These are phyloP conservation scores for Emydura subglobosa DNA, from an alignment of 2,113 vertebrate species.

Conservation along the genomic window DNA sequence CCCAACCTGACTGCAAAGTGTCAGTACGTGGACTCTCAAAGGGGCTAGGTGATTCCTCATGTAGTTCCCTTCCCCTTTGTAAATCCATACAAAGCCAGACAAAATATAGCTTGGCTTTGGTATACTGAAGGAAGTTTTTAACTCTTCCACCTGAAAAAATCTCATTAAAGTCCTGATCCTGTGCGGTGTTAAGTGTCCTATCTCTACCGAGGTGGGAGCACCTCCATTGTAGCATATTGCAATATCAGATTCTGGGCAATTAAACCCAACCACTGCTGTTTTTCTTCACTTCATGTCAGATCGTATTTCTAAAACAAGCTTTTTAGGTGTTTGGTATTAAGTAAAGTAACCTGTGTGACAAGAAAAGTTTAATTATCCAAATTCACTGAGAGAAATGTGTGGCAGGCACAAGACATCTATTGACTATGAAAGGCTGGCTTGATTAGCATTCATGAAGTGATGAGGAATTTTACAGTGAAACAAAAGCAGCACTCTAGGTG, in stretches of 20 bases:
- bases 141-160: not conserved
- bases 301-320: not conserved
- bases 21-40: not conserved
- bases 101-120: not conserved
- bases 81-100: not conserved
- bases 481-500: not conserved
- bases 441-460: not conserved
- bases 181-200: not conserved
- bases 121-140: not conserved
- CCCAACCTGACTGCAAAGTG: not conserved
- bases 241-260: not conserved
- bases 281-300: not conserved
- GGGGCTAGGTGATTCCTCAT: not conserved
- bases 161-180: not conserved
- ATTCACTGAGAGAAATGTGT: not conserved
- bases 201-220: not conserved
- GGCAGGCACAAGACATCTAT: not conserved
- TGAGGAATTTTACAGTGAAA: slow-evolving; percentile 10
- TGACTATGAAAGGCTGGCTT: not conserved
- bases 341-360: not conserved
- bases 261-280: not conserved
- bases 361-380: not conserved
- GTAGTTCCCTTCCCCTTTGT: not conserved
- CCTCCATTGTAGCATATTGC: not conserved
- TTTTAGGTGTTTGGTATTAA: not conserved